Evolutionary conservation across 2,888 invertebrate genomes (phyloP), one percentile per base, ranked within the genome.

Genomic region (Andricus curvator): DNA sequence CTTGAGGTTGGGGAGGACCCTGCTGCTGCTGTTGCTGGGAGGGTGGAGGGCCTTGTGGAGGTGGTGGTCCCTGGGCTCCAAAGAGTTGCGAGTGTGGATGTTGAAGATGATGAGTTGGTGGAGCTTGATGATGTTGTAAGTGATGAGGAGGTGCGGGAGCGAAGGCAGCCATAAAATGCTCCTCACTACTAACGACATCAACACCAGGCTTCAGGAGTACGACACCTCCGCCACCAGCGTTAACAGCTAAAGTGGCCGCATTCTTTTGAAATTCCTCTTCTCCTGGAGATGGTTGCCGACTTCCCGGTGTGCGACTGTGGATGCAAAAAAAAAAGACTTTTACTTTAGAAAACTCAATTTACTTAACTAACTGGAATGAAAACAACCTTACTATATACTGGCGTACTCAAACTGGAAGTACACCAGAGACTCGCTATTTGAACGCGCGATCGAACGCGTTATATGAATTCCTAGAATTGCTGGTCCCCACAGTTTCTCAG

Each of bases 241-340:
- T 92, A 78, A 90, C 92, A 25, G 92, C 89, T 77, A 92, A 82
- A 89, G 92, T 92, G 1, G 91, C 91, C 1, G 91, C 92, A 88
- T 95, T 95, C 90, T 95, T 95, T 84, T 94, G 94, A 81, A 95
- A 93, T 82, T 97, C 97, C 89, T 97, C 97, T 93, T 98, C 98
- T 22, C 97, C 97, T 77, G 98, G 98, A 66, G 98, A 98, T 83
- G 97, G 97, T 93, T 98, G 98, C 89, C 98, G 95, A 89, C 98
- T 98, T 78, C 97, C 97, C 64, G 97, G 97, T 85, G 97, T 97
- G 89, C 97, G 97, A 93, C 97, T 97, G 94, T 78, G 64, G 37
- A 62, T 29, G 33, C 25, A 64, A 78, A 65, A 60, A 62, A 62
- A 56, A 37, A 2, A 17, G 3, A n/a, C n/a, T 9, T 56, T 56